These are phyloP conservation scores for Mamestra configurata DNA, from an alignment of 1,140 invertebrate species.

Conservation along the genomic window DNA sequence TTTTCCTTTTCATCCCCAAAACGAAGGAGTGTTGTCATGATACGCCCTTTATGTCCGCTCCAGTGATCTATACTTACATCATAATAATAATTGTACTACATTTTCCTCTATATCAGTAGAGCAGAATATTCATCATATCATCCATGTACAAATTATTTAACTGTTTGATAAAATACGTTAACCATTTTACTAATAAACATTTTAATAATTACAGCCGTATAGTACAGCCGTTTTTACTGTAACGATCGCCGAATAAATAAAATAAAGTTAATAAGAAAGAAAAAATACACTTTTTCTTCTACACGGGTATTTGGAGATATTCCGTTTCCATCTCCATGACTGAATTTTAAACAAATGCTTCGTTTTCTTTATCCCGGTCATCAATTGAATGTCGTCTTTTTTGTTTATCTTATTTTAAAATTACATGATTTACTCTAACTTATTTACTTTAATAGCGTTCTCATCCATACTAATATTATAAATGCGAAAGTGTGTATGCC, in stretches of 20 bases:
- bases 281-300: not conserved
- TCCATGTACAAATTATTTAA: too few species aligned
- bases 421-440: constrained; percentile 4
- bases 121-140: not conserved
- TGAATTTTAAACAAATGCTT: constrained; percentile 40
- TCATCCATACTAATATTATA: too few species aligned
- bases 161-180: too few species aligned
- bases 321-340: constrained; percentile 26
- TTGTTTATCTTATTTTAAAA: constrained; percentile 12
- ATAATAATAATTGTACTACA: constrained; percentile 25
- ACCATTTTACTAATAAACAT: too few species aligned
- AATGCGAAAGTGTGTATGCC: too few species aligned
- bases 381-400: constrained; percentile 34
- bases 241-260: not conserved
- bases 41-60: constrained; percentile 47
- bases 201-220: too few species aligned
- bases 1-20: constrained; percentile 35
- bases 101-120: not conserved
- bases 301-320: not conserved
- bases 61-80: constrained; percentile 15
- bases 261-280: not conserved
- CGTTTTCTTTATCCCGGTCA: constrained; percentile 35
- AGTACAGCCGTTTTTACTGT: not conserved
- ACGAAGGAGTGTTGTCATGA: constrained; percentile 36
- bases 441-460: constrained; percentile 9